phyloP scores from a whole-genome alignment of 2,797 vertebrate genomes.

The Leucoraja ocellata region DNA sequence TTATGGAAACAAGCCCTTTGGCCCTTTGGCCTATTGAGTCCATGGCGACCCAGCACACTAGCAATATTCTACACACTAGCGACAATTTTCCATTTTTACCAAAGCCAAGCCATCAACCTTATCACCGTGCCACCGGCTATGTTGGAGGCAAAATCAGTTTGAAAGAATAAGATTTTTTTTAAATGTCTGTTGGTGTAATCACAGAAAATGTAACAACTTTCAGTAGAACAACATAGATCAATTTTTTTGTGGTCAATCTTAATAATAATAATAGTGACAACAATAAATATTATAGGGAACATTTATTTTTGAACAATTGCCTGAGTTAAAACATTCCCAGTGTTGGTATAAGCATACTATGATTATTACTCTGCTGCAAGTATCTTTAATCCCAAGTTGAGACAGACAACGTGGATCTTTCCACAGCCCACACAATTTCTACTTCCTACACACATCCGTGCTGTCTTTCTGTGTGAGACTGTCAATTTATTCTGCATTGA shows the following conservation, averaged over 20 bases:
- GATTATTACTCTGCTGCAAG: not conserved
- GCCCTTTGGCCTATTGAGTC: too few species aligned
- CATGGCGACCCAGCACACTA: too few species aligned
- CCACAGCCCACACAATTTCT: not conserved
- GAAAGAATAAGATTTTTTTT: too few species aligned
- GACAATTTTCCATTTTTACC: too few species aligned
- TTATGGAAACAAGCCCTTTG: too few species aligned
- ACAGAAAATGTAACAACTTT: too few species aligned
- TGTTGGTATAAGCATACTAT: not conserved
- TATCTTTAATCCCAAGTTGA: not conserved
- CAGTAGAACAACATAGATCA: not conserved
- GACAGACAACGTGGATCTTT: not conserved
- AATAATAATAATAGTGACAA: not conserved
- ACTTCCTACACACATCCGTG: constrained; percentile 16
- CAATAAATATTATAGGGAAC: not conserved
- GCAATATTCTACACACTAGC: too few species aligned
- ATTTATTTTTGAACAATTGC: not conserved
- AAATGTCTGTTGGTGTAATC: too few species aligned
- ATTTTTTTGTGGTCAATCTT: not conserved
- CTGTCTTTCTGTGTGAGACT: not conserved
- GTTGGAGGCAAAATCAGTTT: too few species aligned
- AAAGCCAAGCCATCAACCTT: too few species aligned
- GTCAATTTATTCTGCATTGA: constrained; percentile 3
- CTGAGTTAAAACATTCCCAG: not conserved
- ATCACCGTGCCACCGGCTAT: too few species aligned